These are phyloP conservation scores for Characodon lateralis DNA, from an alignment of 2,797 vertebrate genomes.

Conservation along the genomic window DNA sequence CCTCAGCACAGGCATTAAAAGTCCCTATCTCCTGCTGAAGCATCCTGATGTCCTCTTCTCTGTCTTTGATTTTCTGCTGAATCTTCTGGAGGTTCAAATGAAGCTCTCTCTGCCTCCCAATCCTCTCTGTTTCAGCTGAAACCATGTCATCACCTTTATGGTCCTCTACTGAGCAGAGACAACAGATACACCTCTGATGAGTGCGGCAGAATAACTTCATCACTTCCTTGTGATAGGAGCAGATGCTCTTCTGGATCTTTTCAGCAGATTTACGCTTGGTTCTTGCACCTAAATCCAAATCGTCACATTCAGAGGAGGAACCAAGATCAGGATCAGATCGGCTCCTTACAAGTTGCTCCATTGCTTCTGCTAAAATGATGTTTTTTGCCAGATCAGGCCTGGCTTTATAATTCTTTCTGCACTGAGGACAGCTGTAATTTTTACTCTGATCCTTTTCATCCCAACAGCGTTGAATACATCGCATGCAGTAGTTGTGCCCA, in stretches of 20 bases:
- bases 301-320: background rate
- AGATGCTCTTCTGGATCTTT: background rate
- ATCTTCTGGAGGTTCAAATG: background rate
- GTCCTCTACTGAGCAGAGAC: background rate
- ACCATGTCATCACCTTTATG: background rate
- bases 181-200: background rate
- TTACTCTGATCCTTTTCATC: background rate
- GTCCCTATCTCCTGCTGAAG: background rate
- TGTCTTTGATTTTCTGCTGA: background rate
- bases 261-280: background rate
- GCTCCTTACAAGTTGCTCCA: background rate
- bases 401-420: background rate
- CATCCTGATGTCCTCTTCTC: background rate
- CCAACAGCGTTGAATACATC: background rate
- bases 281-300: background rate
- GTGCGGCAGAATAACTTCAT: background rate
- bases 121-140: background rate
- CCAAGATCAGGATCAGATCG: background rate
- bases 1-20: background rate
- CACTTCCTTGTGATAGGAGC: background rate
- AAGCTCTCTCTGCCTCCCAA: background rate
- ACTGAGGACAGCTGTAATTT: background rate
- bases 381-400: background rate
- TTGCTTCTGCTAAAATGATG: background rate
- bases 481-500: background rate